Conservation (phyloP, 2,113 vertebrate genomes). For the Numida meleagris region DNA sequence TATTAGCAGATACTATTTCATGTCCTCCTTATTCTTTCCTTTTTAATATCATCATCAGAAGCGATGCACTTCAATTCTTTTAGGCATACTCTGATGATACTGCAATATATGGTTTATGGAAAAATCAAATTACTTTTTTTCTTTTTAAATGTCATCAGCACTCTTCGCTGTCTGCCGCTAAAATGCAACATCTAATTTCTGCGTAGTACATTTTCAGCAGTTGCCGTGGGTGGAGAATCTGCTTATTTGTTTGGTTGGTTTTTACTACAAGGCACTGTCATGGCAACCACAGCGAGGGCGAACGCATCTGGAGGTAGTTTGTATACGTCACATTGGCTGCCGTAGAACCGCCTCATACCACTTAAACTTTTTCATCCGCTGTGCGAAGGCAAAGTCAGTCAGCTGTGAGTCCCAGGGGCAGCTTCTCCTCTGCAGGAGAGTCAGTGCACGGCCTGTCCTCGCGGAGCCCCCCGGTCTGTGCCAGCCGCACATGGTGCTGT, state of each 20-base stretch:
- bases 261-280: constrained; percentile 58
- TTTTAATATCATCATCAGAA: constrained; percentile 22
- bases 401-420: neutral
- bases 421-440: neutral
- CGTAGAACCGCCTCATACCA: neutral
- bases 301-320: constrained; percentile 46
- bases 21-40: neutral
- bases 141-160: neutral
- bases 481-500: neutral
- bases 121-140: constrained; percentile 41
- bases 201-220: constrained; percentile 46
- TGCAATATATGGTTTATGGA: constrained; percentile 21
- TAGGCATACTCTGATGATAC: constrained; percentile 25
- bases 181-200: constrained; percentile 55
- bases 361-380: constrained; percentile 8
- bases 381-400: neutral
- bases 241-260: constrained; percentile 54
- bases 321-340: constrained; percentile 1
- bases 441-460: neutral
- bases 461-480: too few species aligned
- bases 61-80: constrained; percentile 15
- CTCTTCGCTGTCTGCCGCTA: constrained; percentile 1
- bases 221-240: constrained; percentile 43
- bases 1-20: constrained; percentile 5
- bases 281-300: constrained; percentile 35